Percentiles rank a stretch among this genome's conserved stretches.
phyloP scores from a whole-genome alignment of 1,140 invertebrate species.

The Probaryconus sp. region DNA sequence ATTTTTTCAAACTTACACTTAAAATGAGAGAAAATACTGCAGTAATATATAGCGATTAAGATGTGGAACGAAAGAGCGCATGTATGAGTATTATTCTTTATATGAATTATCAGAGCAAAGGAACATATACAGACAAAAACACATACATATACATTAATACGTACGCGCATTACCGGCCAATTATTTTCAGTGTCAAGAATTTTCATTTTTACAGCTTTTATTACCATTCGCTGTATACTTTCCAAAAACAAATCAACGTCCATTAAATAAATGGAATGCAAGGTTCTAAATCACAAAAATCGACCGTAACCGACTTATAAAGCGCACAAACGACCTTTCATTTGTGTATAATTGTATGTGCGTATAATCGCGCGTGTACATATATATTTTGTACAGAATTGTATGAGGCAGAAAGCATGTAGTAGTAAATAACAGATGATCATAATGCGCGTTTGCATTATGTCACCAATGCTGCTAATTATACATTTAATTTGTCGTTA shows the following conservation, averaged over 20 bases:
- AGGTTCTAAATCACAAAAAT: constrained; percentile 7
- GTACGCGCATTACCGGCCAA: constrained; percentile 22
- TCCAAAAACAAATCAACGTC: no score
- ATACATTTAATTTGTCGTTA: constrained; percentile 20
- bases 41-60: constrained; percentile 1
- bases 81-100: constrained; percentile 47
- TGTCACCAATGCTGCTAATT: constrained; percentile 17
- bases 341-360: constrained; percentile 26
- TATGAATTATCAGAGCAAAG: constrained; percentile 10
- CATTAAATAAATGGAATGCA: no score
- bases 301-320: constrained; percentile 26
- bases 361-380: constrained; percentile 21
- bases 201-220: constrained; percentile 48
- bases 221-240: no score
- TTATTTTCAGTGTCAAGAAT: constrained; percentile 30
- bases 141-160: constrained; percentile 7
- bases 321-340: constrained; percentile 41
- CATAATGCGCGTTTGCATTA: constrained; percentile 26
- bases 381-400: constrained; percentile 52
- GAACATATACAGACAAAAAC: constrained; percentile 7
- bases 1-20: constrained; percentile 53
- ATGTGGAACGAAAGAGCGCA: constrained; percentile 11
- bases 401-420: constrained; percentile 3
- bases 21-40: constrained; percentile 10
- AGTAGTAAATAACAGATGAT: constrained; percentile 17